Base-by-base conservation (phyloP, 2,113 vertebrate genomes). In the Bungarus multicinctus region DNA sequence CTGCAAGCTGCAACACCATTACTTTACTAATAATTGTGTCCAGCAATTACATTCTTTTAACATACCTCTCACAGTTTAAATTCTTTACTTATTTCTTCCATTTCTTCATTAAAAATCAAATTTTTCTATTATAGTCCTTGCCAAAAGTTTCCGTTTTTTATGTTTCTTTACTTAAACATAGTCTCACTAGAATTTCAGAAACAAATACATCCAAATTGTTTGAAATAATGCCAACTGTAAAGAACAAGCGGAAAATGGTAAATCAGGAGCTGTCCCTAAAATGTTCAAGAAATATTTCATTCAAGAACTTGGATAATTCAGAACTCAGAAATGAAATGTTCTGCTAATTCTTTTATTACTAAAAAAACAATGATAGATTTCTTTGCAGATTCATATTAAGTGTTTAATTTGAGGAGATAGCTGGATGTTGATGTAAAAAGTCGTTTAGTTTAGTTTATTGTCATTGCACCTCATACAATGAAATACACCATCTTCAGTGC, bases 191-290 rank as follows among this genome's bases (percentile, higher is more conserved):
- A 25, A n/a, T 92, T 81, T 55, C 8, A 69, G 30, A 88, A 87
- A 88, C 39, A 0, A 45, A 45, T 30, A 0, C 58, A 92, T 54
- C 34, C 54, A 34, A 54, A 54, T 81, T 39, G 1, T 54, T 69
- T 88, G 23, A 81, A 45, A 30, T 89, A 22, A 18, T 95, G 90
- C 55, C 92, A 87, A 87, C 43, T 93, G 30, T 20, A 47, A 10
- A 20, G 89, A 90, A 89, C 93, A 57, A 12, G 1, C 12, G 52
- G 50, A 10, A 85, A 50, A 0, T 5, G 10, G 3, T 2, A 86
- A 45, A 45, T 14, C 18, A 45, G 43, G 12, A 53, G 9, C 7
- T 3, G 34, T 25, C 87, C 58, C 16, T 43, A 69, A 58, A 90
- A 85, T 9, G 10, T 90, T 93, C 1, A 27, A 27, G 52, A 10